phyloP scores from a whole-genome alignment of 2,113 vertebrate species.

The Pantherophis guttatus region DNA sequence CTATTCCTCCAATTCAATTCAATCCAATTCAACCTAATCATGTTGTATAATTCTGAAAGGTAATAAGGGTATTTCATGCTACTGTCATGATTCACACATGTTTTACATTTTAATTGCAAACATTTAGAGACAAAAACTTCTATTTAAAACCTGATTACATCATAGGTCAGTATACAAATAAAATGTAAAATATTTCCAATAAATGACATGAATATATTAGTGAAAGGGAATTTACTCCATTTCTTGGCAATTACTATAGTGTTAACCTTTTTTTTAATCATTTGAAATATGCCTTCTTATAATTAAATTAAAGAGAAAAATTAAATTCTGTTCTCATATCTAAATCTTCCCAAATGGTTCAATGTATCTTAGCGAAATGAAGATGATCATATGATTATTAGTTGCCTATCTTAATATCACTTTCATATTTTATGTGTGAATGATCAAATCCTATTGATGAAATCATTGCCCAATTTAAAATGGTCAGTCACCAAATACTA shows the following conservation, averaged over 20 bases:
- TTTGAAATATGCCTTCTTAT: not conserved
- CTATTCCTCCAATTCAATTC: not conserved
- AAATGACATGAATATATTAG: not conserved
- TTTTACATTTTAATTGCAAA: not conserved
- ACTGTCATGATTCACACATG: conserved; percentile 2
- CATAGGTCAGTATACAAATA: not conserved
- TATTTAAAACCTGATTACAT: not conserved
- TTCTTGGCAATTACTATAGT: not conserved
- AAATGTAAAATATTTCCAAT: not conserved
- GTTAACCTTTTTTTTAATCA: not conserved
- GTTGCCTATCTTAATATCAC: not conserved
- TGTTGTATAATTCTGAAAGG: conserved; percentile 4
- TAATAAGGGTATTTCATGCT: not conserved
- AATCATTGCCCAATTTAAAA: not conserved
- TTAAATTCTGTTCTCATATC: not conserved
- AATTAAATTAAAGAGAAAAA: not conserved
- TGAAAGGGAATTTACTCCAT: not conserved
- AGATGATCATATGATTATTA: not conserved
- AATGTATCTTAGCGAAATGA: not conserved
- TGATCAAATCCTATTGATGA: not conserved
- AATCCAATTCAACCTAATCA: not conserved
- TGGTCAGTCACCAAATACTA: not conserved
- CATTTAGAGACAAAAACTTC: not conserved
- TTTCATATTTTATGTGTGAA: not conserved
- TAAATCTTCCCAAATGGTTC: not conserved